phyloP scores from a whole-genome alignment of 2,888 invertebrate species.

The Chloromyia formosa region DNA sequence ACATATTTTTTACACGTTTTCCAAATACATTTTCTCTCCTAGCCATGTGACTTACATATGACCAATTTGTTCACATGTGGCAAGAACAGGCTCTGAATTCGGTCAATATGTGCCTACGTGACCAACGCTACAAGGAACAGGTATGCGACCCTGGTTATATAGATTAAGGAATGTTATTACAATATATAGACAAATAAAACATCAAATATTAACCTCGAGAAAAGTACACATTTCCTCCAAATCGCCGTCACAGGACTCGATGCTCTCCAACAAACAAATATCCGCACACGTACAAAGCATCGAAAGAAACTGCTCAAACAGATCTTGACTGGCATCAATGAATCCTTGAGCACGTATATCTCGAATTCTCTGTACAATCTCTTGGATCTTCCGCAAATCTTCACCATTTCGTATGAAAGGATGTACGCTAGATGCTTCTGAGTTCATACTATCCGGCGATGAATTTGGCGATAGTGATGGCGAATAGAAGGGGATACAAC shows the following conservation, averaged over 20 bases:
- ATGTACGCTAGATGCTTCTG: neutral
- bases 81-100: no score
- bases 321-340: slow-evolving; percentile 31
- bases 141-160: no score
- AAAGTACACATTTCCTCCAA: slow-evolving; percentile 22
- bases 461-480: neutral
- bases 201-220: slow-evolving; percentile 21
- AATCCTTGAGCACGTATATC: slow-evolving; percentile 30
- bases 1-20: no score
- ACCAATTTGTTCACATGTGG: no score
- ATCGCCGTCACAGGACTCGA: slow-evolving; percentile 30
- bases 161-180: no score
- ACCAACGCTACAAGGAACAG: no score
- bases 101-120: no score
- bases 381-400: slow-evolving; percentile 23
- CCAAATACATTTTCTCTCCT: no score
- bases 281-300: slow-evolving; percentile 42
- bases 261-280: slow-evolving; percentile 29
- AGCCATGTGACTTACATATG: no score
- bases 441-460: neutral
- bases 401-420: slow-evolving; percentile 9
- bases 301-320: slow-evolving; percentile 42
- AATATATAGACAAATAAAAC: no score
- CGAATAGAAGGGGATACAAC: neutral
- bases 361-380: slow-evolving; percentile 22